A percentile compares a stretch with the other conserved stretches of the same genome.
Conservation (phyloP, 2,113 vertebrate genomes). For the Paedocypris sp. region DNA sequence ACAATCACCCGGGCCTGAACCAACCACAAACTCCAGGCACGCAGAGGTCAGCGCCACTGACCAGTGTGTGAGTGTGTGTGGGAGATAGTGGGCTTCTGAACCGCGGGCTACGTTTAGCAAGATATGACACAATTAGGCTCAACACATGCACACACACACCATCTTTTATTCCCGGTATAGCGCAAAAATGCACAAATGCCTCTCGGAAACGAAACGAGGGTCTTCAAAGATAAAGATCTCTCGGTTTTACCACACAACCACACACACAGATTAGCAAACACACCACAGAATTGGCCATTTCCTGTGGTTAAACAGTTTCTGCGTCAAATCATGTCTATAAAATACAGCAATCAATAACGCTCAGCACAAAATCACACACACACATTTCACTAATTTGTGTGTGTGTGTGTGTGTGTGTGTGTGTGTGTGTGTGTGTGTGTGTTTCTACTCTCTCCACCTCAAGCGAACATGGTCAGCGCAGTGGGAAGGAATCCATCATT, state of each 20-base stretch:
- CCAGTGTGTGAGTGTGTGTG: conserved; percentile 18
- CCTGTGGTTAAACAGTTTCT: conserved; percentile 31
- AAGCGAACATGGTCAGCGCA: conserved; percentile 2
- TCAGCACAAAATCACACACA: conserved; percentile 13
- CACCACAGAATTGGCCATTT: conserved; percentile 18
- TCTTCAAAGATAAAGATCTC: background rate
- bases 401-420: background rate
- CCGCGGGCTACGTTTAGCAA: conserved; percentile 9
- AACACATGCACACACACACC: conserved; percentile 6
- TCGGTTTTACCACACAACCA: background rate
- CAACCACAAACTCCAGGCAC: conserved; percentile 10
- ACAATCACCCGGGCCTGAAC: conserved; percentile 9
- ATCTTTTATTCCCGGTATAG: conserved; percentile 13
- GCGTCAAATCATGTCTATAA: conserved; percentile 24
- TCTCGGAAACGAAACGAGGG: background rate
- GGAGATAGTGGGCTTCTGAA: conserved; percentile 24
- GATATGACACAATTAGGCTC: background rate
- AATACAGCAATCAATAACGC: conserved; percentile 18
- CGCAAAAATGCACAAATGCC: background rate
- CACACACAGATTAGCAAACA: conserved; percentile 18
- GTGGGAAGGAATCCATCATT: conserved; percentile 29
- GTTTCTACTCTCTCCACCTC: background rate
- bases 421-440: background rate
- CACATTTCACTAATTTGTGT: background rate
- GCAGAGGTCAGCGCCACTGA: conserved; percentile 2